phyloP scores from a whole-genome alignment of 1,140 invertebrate species.

The Solen grandis region DNA sequence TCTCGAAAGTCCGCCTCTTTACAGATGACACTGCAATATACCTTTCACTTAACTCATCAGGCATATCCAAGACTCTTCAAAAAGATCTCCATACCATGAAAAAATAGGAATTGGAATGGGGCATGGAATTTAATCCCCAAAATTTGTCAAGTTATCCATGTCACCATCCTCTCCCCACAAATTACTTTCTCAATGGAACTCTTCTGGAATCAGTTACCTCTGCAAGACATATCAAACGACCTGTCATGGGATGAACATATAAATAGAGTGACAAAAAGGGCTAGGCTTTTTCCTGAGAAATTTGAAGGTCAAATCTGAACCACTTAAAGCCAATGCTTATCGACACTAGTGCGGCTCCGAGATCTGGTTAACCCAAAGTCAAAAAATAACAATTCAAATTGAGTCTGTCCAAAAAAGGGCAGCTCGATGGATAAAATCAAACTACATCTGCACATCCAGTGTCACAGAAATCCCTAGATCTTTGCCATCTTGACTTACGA shows the following conservation, averaged over 20 bases:
- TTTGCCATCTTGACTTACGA: neutral
- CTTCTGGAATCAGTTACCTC: neutral
- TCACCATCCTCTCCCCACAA: constrained; percentile 22
- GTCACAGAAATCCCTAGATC: constrained; percentile 6
- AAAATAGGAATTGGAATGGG: constrained; percentile 37
- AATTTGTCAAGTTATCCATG: too few relatives aligned
- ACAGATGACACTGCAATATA: too few relatives aligned
- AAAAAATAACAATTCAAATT: too few relatives aligned
- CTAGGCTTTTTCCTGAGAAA: constrained; percentile 13
- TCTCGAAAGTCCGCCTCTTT: constrained; percentile 39
- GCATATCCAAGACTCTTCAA: too few relatives aligned
- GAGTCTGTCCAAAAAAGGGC: too few relatives aligned
- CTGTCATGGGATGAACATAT: constrained; percentile 27
- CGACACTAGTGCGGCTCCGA: too few relatives aligned
- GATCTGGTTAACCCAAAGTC: too few relatives aligned
- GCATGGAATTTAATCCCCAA: constrained; percentile 48
- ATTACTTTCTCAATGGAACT: neutral
- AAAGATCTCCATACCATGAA: too few relatives aligned
- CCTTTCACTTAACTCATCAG: too few relatives aligned
- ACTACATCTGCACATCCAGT: constrained; percentile 1
- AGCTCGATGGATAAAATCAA: too few relatives aligned
- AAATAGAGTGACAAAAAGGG: constrained; percentile 14
- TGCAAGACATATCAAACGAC: constrained; percentile 8
- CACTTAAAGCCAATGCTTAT: constrained; percentile 20
- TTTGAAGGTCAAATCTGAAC: constrained; percentile 17